A percentile compares a stretch with the other conserved stretches of the same genome.
phyloP scores from a whole-genome alignment of 2,888 invertebrate genomes.

The Eurytoma californica region DNA sequence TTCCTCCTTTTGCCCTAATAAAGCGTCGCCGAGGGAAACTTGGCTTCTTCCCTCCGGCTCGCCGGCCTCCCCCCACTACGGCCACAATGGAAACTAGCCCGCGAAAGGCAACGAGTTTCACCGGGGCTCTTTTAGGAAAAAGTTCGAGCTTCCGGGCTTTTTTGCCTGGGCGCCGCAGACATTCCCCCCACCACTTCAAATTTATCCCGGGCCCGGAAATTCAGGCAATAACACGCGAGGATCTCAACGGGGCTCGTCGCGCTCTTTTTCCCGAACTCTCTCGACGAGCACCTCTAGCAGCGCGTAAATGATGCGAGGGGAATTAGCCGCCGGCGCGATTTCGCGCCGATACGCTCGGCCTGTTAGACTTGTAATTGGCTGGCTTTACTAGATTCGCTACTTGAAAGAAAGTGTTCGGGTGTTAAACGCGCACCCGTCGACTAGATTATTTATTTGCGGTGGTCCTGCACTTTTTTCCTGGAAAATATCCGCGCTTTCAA shows the following conservation, averaged over 20 bases:
- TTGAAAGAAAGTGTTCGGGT: too few relatives aligned
- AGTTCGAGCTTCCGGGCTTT: conserved; percentile 19
- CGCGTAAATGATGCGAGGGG: not conserved
- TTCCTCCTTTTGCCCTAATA: not conserved
- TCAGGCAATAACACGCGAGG: conserved; percentile 19
- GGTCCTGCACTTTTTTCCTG: too few relatives aligned
- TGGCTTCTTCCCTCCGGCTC: too few relatives aligned
- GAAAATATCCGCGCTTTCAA: too few relatives aligned
- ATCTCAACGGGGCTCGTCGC: not conserved
- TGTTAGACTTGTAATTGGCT: not conserved
- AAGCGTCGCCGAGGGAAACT: too few relatives aligned
- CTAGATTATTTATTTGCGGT: too few relatives aligned
- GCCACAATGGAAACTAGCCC: not conserved
- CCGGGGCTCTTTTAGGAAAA: not conserved
- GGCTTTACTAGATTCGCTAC: not conserved
- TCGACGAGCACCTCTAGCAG: not conserved
- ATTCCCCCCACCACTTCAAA: not conserved
- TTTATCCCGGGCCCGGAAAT: conserved; percentile 28
- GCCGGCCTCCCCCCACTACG: too few relatives aligned
- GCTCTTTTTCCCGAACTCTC: not conserved
- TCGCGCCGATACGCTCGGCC: not conserved
- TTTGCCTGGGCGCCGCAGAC: not conserved
- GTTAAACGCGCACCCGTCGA: too few relatives aligned
- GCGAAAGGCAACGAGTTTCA: not conserved
- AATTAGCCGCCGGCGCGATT: not conserved